Evolutionary conservation across 2,888 invertebrate genomes (phyloP).

Genomic region (Troilus luridus): DNA sequence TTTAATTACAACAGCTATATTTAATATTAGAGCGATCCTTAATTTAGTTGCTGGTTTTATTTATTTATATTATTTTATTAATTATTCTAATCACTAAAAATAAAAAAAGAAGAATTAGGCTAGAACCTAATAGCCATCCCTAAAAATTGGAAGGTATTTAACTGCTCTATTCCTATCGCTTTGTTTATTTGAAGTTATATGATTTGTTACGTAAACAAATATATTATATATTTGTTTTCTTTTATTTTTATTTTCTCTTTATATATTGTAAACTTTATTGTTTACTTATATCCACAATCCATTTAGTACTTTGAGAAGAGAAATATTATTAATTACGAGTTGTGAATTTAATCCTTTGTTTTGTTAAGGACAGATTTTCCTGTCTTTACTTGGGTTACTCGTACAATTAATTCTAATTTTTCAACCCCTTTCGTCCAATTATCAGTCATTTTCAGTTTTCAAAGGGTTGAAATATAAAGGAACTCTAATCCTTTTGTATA

Average conservation of each 20-base stretch:
- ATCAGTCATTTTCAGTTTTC: constrained; percentile 15
- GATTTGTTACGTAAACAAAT: neutral
- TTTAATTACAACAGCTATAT: no score
- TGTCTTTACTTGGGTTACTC: neutral
- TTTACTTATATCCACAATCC: neutral
- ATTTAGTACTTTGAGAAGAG: neutral
- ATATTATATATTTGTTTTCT: no score
- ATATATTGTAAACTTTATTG: neutral
- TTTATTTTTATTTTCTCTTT: neutral
- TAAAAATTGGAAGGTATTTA: no score
- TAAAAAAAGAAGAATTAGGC: no score
- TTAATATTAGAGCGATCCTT: no score
- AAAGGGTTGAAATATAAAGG: constrained; percentile 20
- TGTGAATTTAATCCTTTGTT: neutral
- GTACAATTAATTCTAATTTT: constrained; percentile 31
- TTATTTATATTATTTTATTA: no score
- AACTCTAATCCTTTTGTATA: neutral
- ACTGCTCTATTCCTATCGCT: neutral
- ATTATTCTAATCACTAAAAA: no score
- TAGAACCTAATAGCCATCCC: no score
- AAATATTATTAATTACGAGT: neutral
- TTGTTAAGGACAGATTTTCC: neutral
- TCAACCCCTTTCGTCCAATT: constrained; percentile 2
- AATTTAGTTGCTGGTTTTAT: no score
- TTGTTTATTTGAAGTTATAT: neutral